Conservation (phyloP, 2,888 invertebrate species). For the Clusia tigrina region DNA sequence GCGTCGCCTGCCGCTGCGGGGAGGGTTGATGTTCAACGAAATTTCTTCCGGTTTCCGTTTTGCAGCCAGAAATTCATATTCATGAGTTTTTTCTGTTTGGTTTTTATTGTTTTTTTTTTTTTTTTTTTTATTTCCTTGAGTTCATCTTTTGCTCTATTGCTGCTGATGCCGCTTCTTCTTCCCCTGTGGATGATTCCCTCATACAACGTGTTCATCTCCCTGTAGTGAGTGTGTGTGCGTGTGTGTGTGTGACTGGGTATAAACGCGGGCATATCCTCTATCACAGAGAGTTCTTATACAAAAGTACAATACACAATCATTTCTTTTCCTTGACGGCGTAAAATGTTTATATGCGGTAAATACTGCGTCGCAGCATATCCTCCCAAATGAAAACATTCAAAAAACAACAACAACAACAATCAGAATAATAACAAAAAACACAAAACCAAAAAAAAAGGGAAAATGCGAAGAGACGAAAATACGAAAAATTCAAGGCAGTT, state of each 20-base stretch:
- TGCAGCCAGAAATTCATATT: background rate
- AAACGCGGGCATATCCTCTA: background rate
- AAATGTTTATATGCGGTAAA: conserved; percentile 8
- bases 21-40: conserved; percentile 1
- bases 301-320: too few species aligned
- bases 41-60: conserved; percentile 5
- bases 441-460: background rate
- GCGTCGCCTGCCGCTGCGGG: background rate
- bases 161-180: too few species aligned
- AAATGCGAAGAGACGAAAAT: background rate
- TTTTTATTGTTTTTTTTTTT: background rate
- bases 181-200: too few species aligned
- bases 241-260: too few species aligned
- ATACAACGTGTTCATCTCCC: too few species aligned
- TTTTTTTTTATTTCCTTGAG: background rate
- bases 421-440: background rate
- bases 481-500: background rate
- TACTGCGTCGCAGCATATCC: conserved; percentile 8
- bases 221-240: too few species aligned
- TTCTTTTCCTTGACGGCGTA: background rate
- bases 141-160: background rate
- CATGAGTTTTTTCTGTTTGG: background rate
- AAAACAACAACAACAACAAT: too few species aligned
- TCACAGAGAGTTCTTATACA: background rate
- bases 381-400: background rate